Base-by-base conservation (phyloP, 2,113 vertebrate genomes). In the Dryoscopus gambensis region DNA sequence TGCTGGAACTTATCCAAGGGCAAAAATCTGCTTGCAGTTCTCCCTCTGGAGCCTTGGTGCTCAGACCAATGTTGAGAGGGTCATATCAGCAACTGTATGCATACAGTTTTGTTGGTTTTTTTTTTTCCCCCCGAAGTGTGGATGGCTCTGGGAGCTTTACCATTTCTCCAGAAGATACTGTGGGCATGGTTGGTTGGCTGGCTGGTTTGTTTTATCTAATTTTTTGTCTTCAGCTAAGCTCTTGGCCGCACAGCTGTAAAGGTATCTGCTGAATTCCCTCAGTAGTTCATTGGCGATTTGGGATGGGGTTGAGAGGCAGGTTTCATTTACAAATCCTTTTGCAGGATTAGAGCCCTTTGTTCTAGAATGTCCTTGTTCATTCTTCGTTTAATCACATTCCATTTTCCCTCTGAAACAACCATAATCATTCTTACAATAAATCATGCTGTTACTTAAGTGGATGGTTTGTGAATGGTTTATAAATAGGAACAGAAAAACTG, bases 401-500 rank as follows among this genome's bases (percentile, higher is more conserved):
- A 68, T 95, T 96, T 94, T 92, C 52, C 62, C 40, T 75, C 62
- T 90, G 92, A 92, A 97, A 93, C 53, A 95, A 57, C 88, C 84
- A 33, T 89, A 89, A 94, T 93, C 56, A 87, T 94, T 96, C 76
- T 76, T 92, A 81, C 60, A 90, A 89, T 93, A 96, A 95, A 84
- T 96, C 60, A 78, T 63, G 73, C 94, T 93, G 87, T 94, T 94
- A 86, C 84, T 97, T 87, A 95, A 97, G 87, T 92, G 84, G 81
- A 53, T 91, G 81, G 93, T 94, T 96, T 94, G 85, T 94, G 95
- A 93, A 93, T 81, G 64, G 88, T 69, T 95, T 90, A 94, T 95
- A 96, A 96, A 96, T 96, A 93, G 80, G 86, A 93, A 71, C 76
- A 93, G 93, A 89, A 92, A 96, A 96, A 84, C 85, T 90, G 92